phyloP scores from a whole-genome alignment of 2,888 invertebrate species.

The Byasa hedistus region DNA sequence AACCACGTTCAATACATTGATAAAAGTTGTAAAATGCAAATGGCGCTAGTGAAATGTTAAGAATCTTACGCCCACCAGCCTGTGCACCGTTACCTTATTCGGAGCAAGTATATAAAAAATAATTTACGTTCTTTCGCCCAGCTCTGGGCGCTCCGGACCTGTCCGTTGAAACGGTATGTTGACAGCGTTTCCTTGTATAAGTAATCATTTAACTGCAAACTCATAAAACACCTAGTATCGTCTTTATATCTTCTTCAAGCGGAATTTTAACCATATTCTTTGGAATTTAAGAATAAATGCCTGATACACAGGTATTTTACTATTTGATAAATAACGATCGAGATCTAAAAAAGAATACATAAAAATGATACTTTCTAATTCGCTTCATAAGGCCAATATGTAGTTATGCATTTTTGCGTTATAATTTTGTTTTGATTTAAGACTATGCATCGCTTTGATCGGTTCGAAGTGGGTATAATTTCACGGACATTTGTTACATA shows the following conservation, averaged over 20 bases:
- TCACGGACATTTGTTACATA: conserved; percentile 49
- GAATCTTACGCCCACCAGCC: conserved; percentile 67
- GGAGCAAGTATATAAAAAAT: conserved; percentile 41
- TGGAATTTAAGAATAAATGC: neutral
- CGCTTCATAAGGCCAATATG: neutral
- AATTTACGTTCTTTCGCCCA: conserved; percentile 29
- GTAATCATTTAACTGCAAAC: conserved; percentile 23
- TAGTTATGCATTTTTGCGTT: conserved; percentile 32
- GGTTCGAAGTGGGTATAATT: conserved; percentile 45
- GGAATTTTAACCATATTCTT: neutral
- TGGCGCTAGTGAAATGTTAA: conserved; percentile 71
- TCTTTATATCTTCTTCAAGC: conserved; percentile 13
- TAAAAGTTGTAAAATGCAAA: conserved; percentile 79
- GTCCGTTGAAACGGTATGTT: conserved; percentile 18
- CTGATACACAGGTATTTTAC: neutral
- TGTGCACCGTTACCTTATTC: conserved; percentile 64
- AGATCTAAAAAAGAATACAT: neutral
- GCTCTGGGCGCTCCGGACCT: conserved; percentile 13
- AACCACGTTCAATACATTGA: conserved; percentile 68
- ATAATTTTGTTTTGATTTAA: conserved; percentile 43
- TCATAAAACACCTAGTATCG: conserved; percentile 19
- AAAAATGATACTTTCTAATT: neutral
- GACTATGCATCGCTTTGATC: conserved; percentile 35
- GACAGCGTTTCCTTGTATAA: conserved; percentile 24
- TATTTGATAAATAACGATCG: neutral